Conservation (phyloP, 2,888 invertebrate genomes). For the Agonopterix alstromeriana region DNA sequence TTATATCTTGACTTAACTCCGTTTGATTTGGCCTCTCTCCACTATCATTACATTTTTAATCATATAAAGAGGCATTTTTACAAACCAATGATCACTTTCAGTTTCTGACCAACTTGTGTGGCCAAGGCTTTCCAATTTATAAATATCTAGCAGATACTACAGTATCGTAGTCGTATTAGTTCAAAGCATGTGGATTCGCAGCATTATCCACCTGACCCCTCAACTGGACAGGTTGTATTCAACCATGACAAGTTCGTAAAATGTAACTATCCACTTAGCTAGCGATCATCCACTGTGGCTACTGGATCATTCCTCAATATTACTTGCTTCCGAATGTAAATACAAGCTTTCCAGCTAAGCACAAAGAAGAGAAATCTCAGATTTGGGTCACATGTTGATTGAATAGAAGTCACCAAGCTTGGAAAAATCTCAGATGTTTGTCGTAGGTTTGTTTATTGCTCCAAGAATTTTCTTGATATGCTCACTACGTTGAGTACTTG, state of each 20-base stretch:
- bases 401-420: conserved; percentile 47
- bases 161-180: conserved; percentile 6
- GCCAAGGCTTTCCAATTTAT: too few relatives aligned
- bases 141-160: neutral
- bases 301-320: conserved; percentile 12
- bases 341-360: conserved; percentile 34
- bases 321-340: conserved; percentile 20
- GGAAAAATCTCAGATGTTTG: conserved; percentile 13
- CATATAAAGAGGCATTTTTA: too few relatives aligned
- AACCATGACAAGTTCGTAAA: conserved; percentile 56
- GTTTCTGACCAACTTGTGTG: too few relatives aligned
- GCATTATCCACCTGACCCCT: conserved; percentile 50
- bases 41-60: too few relatives aligned
- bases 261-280: conserved; percentile 31
- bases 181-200: conserved; percentile 5
- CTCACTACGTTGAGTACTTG: conserved; percentile 13
- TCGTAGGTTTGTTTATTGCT: conserved; percentile 14
- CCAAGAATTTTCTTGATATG: conserved; percentile 6
- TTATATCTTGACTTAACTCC: conserved; percentile 15
- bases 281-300: conserved; percentile 14
- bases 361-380: conserved; percentile 71
- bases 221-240: conserved; percentile 48
- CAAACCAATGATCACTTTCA: too few relatives aligned
- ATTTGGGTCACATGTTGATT: conserved; percentile 76
- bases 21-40: neutral